Evolutionary conservation across 2,888 invertebrate species (phyloP).

Genomic region (Strigamia transsilvanica): DNA sequence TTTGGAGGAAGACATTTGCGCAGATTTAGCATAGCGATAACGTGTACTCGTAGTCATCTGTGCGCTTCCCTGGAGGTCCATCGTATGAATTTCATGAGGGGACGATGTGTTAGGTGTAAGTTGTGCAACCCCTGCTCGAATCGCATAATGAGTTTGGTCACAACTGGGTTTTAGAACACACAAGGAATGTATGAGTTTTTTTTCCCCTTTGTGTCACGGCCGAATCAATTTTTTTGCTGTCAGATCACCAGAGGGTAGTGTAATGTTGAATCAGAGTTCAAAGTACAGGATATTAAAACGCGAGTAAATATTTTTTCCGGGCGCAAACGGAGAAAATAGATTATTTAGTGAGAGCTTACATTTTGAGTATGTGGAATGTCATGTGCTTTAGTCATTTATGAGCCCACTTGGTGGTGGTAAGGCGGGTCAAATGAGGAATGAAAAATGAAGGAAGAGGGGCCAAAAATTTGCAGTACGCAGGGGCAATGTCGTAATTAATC

Average conservation of each 20-base stretch:
- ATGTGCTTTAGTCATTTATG: conserved; percentile 39
- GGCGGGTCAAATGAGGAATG: conserved; percentile 47
- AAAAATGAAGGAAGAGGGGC: conserved; percentile 24
- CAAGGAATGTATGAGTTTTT: conserved; percentile 1
- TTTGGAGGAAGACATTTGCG: background rate
- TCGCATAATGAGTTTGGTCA: conserved; percentile 28
- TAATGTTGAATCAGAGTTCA: background rate
- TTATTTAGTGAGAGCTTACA: background rate
- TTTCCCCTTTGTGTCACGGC: background rate
- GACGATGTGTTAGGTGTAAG: conserved; percentile 31
- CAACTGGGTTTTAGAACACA: conserved; percentile 16
- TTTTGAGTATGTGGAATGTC: conserved; percentile 8
- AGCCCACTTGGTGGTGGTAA: conserved; percentile 36
- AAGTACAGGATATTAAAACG: conserved; percentile 24
- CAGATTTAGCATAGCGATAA: background rate
- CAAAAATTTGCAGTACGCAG: background rate
- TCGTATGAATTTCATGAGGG: conserved; percentile 43
- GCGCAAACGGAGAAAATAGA: background rate
- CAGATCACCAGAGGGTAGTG: background rate
- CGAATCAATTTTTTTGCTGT: conserved; percentile 32
- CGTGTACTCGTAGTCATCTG: background rate
- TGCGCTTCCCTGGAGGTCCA: conserved; percentile 11
- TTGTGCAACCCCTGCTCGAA: conserved; percentile 32
- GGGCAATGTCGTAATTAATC: conserved; percentile 43
- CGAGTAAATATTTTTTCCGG: conserved; percentile 1